Conservation (phyloP, 1,140 invertebrate genomes). For the Drusus annulatus region DNA sequence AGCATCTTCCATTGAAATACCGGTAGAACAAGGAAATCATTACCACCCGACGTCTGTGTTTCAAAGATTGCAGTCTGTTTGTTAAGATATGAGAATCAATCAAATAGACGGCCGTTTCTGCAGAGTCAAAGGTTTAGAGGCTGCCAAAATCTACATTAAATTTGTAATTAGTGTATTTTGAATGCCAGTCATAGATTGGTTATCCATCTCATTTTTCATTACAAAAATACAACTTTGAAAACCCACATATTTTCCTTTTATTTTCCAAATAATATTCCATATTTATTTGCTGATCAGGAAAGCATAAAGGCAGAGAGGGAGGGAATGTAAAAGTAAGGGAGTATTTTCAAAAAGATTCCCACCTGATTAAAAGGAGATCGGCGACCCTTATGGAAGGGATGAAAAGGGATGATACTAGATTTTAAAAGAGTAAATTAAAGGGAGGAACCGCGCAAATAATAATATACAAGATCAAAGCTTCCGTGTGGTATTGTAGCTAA, state of each 20-base stretch:
- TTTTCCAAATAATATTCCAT: not conserved
- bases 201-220: not conserved
- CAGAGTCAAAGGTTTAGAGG: too few relatives aligned
- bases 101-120: too few relatives aligned
- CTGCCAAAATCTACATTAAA: too few relatives aligned
- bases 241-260: not conserved
- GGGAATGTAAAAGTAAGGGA: not conserved
- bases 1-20: too few relatives aligned
- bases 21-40: too few relatives aligned
- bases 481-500: too few relatives aligned
- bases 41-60: too few relatives aligned
- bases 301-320: not conserved
- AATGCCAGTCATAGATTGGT: not conserved
- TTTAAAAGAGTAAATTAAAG: constrained; percentile 32
- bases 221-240: not conserved
- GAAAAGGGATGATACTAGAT: not conserved
- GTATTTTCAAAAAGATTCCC: not conserved
- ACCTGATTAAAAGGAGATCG: constrained; percentile 19
- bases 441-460: not conserved
- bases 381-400: not conserved
- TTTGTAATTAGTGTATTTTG: too few relatives aligned
- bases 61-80: too few relatives aligned
- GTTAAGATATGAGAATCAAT: too few relatives aligned
- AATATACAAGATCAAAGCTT: not conserved
- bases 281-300: not conserved